Conservation (phyloP, 2,113 vertebrate species). For the Mola mola region DNA sequence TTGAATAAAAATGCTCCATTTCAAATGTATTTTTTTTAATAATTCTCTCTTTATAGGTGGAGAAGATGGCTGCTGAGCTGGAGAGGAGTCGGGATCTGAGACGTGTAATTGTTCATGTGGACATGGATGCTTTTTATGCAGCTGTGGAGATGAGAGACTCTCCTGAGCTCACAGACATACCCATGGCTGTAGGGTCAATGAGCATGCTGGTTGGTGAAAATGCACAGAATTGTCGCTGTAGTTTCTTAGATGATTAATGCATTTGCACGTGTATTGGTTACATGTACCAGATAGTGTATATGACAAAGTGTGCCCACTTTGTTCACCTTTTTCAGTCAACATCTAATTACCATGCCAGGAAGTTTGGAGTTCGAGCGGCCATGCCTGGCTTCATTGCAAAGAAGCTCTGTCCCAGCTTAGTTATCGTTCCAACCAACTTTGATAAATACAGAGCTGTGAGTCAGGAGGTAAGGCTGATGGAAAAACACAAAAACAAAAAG, state of each 20-base stretch:
- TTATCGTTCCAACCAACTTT: conserved; percentile 92
- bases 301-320: no score
- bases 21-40: neutral
- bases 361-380: conserved; percentile 94
- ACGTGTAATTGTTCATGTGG: conserved; percentile 91
- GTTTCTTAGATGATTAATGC: neutral
- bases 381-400: conserved; percentile 99
- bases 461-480: conserved; percentile 83
- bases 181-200: conserved; percentile 95
- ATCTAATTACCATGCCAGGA: conserved; percentile 95
- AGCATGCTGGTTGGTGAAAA: conserved; percentile 92
- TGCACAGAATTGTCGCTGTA: neutral
- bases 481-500: neutral
- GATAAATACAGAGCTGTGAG: conserved; percentile 92
- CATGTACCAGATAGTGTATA: neutral
- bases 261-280: neutral
- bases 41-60: conserved; percentile 79
- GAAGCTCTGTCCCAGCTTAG: conserved; percentile 91
- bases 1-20: neutral
- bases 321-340: conserved; percentile 84
- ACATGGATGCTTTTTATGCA: conserved; percentile 99
- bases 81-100: conserved; percentile 88
- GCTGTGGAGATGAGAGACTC: conserved; percentile 96
- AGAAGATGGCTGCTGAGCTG: conserved; percentile 82
- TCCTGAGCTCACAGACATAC: conserved; percentile 90